Base-by-base conservation (phyloP, 2,113 vertebrate genomes). In the Paracanthobrama guichenoti region DNA sequence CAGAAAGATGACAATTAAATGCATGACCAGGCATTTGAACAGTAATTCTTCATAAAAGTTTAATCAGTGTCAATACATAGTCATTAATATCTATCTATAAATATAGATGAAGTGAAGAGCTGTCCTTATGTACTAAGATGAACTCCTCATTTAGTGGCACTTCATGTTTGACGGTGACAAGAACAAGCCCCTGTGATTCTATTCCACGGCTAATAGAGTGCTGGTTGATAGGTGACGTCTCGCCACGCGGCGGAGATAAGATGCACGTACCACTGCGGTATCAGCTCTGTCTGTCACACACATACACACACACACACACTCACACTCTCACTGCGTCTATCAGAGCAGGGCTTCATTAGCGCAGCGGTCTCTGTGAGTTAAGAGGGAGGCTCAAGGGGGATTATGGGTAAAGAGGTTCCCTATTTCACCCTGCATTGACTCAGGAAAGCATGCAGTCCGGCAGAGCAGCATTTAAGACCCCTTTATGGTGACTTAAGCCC, bases 311-410 rank as follows among this genome's bases (percentile, higher is more conserved):
- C n/a, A n/a, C n/a, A 14, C 13, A 31, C 10, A 24, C 44, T 46
- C 42, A 74, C 22, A 31, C 57, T 5, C 12, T 42, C 18, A 28
- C 57, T 26, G 69, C n/a, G 24, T 35, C 50, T 6, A 71, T 79
- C 69, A 46, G 55, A 81, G 35, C 2, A 20, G 26, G n/a, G 28
- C 26, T 82, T 84, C 84, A 84, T 87, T 86, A 86, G 78, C 28
- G 22, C 53, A 64, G 69, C 31, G 24, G 50, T 50, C 79, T 82
- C 79, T 0, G 12, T 73, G 35, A 80, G 69, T 87, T 64, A 81
- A 84, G 78, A 69, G 53, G 28, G 50, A 12, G 53, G 66, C 44
- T 59, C 26, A 48, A 57, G 62, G 20, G 57, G 28, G 57, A 79
- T 64, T 67, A 84, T 39, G 39, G 69, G 66, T 62, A 82, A 78